Evolutionary conservation across 2,797 vertebrate genomes (phyloP), one percentile per base, ranked within the genome.

Genomic region (Myotis planiceps): DNA sequence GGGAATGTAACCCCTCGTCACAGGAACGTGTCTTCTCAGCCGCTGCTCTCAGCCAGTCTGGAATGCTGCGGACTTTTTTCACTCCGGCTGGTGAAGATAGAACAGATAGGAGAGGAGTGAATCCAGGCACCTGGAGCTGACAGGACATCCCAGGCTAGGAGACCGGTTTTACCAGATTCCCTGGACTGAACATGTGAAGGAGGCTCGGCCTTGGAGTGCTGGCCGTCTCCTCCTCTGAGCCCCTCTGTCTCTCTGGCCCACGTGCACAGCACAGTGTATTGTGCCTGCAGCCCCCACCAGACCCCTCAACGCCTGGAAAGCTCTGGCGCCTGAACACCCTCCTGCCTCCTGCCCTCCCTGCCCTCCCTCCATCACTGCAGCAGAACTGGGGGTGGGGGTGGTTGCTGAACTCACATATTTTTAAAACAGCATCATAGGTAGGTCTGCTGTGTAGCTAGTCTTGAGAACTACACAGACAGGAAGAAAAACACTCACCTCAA

Each of bases 371-470:
- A 1, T 27, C 68, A 8, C 53, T 68, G 9, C 18, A 34, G 81
- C 55, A 47, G 23, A 80, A 51, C 21, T 66, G 32, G 39, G 47
- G 45, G 34, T 25, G 4, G 27, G 15, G 29, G 7, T 27, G 9
- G 32, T 37, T 68, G 58, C 75, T 47, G 47, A 51, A n/a, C 39
- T 27, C 32, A 19, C 39, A 4, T 85, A 25, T 85, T 96, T 91
- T 78, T 45, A 32, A 76, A 94, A 37, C 42, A 92, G 27, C 53
- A 23, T 82, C 71, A 9, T n/a, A 27, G 27, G 2, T 80, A 27
- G 39, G 29, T 63, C 51, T 82, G 55, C 21, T 19, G 23, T 34
- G 21, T 29, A 80, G 69, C 37, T 49, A 37, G n/a, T 45, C 27
- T 53, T 60, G 65, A 96, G 71, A 92, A 32, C 68, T 74, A 9